Evolutionary conservation across 2,888 invertebrate species (phyloP).

Genomic region (Heliconius ismenius): DNA sequence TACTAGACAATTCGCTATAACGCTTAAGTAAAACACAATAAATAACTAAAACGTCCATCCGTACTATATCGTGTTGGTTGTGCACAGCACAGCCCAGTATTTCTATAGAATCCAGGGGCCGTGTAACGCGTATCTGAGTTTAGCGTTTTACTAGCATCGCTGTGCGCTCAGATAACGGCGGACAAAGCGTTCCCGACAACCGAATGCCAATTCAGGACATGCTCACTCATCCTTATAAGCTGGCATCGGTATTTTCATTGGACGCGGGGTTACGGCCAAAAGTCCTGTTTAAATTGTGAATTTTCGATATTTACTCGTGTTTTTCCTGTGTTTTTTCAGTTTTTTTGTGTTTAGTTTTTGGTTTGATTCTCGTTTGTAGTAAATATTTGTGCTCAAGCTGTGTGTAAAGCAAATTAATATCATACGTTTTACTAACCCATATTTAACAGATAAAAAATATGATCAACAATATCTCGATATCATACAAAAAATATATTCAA

Average conservation of each 20-base stretch:
- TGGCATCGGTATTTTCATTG: conserved; percentile 39
- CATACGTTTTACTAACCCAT: neutral
- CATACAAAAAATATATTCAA: neutral
- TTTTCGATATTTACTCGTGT: neutral
- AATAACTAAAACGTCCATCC: neutral
- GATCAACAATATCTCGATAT: neutral
- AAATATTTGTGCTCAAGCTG: neutral
- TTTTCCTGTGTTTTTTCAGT: neutral
- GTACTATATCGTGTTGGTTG: neutral
- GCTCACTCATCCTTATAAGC: conserved; percentile 59
- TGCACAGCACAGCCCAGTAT: neutral
- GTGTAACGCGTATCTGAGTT: conserved; percentile 28
- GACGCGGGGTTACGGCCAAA: conserved; percentile 28
- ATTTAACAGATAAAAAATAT: neutral
- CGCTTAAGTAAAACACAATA: neutral
- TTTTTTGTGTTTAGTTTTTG: neutral
- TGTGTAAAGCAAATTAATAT: neutral
- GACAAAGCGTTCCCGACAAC: conserved; percentile 58
- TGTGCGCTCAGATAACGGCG: conserved; percentile 64
- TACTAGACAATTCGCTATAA: too few relatives aligned
- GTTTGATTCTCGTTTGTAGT: neutral
- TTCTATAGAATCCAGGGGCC: conserved; percentile 4
- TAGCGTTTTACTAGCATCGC: conserved; percentile 60
- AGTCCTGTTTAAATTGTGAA: conserved; percentile 17
- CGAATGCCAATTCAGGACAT: conserved; percentile 49